phyloP scores from a whole-genome alignment of 1,140 invertebrate genomes.

The Penaeus indicus region DNA sequence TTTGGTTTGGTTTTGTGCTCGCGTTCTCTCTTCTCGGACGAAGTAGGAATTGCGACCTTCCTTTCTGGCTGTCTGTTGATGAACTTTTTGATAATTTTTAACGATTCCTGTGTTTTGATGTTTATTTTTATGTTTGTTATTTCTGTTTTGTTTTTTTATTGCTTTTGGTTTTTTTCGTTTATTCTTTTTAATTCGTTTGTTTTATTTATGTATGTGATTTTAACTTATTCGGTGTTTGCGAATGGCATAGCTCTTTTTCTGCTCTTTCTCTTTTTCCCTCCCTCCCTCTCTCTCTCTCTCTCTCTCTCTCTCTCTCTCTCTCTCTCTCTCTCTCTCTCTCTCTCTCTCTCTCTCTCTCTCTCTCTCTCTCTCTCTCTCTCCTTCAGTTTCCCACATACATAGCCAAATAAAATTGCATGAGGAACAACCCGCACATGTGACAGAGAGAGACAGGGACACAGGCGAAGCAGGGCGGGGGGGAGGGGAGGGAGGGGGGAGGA shows the following conservation, averaged over 20 bases:
- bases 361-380: slow-evolving; percentile 18
- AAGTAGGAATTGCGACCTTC: too few relatives aligned
- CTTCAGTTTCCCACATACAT: neutral
- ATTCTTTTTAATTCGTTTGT: too few relatives aligned
- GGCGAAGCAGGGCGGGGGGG: neutral
- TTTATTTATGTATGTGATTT: neutral
- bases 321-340: neutral
- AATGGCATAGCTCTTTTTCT: neutral
- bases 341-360: too few relatives aligned
- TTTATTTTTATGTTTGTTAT: too few relatives aligned
- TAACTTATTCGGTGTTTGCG: neutral
- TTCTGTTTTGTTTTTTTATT: too few relatives aligned
- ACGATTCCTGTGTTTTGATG: too few relatives aligned
- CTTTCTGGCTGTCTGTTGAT: too few relatives aligned
- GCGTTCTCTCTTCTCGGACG: too few relatives aligned
- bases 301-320: neutral
- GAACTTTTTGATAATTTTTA: too few relatives aligned
- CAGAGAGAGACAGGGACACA: slow-evolving; percentile 2
- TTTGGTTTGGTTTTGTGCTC: too few relatives aligned
- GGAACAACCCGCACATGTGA: neutral
- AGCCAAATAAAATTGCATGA: slow-evolving; percentile 11
- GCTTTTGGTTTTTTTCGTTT: too few relatives aligned
- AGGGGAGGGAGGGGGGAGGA: neutral
- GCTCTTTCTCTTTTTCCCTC: neutral
- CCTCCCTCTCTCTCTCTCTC: neutral